Evolutionary conservation across 2,888 invertebrate genomes (phyloP), one percentile per base, ranked within the genome.

Genomic region (Escarpia spicata): DNA sequence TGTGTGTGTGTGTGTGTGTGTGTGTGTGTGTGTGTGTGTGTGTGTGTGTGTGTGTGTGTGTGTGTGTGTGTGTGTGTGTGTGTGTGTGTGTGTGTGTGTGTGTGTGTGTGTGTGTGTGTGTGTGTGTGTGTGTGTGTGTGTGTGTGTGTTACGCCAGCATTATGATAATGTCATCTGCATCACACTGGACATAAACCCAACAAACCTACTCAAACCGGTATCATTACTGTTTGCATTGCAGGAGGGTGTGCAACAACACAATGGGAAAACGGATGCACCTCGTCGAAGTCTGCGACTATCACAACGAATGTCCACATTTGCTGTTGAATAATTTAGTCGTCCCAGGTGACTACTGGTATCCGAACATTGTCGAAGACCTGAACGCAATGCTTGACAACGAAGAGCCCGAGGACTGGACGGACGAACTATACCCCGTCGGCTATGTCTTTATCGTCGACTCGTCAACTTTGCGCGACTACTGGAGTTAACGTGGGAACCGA

Each of bases 291-390:
- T 75, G 75, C 75, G 75, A 75, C 75, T 75, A 75, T 75, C 75
- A 75, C 75, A n/a, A n/a, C 75, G 75, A 75, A 75, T 75, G 75
- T 75, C 75, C 75, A 75, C 75, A 75, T n/a, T 75, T 75, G 75
- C 19, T 75, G 75, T 75, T 75, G 75, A 26, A 75, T 26, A 75
- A 75, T 26, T 19, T 75, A 15, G 26, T 75, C 26, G 75, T 75
- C 6, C 75, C 75, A 6, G 75, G 75, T 2, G 75, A 75, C 75
- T n/a, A 75, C 75, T 75, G 75, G 75, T 75, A 75, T 6, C 75
- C 75, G 75, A 19, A 75, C 19, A 6, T 75, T 75, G 75, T 26
- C 75, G 75, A 75, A 26, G 75, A 75, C 75, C 75, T 75, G 26
- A n/a, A 75, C 2, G 75, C 75, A 75, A 75, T 75, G 26, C 75